Evolutionary conservation across 2,113 vertebrate species (phyloP), one percentile per base, ranked within the genome.

Genomic region (Strigops habroptila): DNA sequence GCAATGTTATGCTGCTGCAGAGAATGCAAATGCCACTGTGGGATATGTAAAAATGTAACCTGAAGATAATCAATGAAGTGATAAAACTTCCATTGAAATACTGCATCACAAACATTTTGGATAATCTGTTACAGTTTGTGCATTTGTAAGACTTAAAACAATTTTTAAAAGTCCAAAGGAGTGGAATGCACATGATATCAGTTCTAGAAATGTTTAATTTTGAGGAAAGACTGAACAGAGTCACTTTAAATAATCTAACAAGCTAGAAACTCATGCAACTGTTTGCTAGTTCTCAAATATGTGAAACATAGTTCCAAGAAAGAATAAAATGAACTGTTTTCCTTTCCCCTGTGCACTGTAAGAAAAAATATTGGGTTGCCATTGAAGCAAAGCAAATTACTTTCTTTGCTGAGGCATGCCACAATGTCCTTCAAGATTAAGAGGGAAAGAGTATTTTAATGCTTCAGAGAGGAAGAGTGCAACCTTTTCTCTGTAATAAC

Each of bases 171-270:
- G 12, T 76, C 49, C 35, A 46, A 22, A 41, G 30, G 18, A 59
- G 14, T 31, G 8, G 5, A 90, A 63, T 16, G 18, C 6, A 31
- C 0, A 0, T 27, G 18, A 70, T 59, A 14, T 48, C 12, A 23
- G 7, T 63, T 44, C 17, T 41, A 44, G 51, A 86, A 68, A 59
- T 35, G 53, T 37, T 68, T 3, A 31, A 49, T 82, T 81, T 88
- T 64, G 16, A 76, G 31, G 35, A 67, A 75, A 74, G 10, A 31
- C 25, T 49, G 18, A 55, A 7, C 18, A 53, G 10, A 92, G 4
- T 53, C 3, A 51, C 15, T 41, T 81, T 37, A 86, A 88, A 67
- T 71, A 37, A 6, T n/a, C 14, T 37, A 73, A 37, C 5, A 73
- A 81, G 41, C 10, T 33, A 73, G 48, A 86, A 88, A n/a, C 1